phyloP scores from a whole-genome alignment of 2,797 vertebrate genomes.

The Ficedula albicollis region DNA sequence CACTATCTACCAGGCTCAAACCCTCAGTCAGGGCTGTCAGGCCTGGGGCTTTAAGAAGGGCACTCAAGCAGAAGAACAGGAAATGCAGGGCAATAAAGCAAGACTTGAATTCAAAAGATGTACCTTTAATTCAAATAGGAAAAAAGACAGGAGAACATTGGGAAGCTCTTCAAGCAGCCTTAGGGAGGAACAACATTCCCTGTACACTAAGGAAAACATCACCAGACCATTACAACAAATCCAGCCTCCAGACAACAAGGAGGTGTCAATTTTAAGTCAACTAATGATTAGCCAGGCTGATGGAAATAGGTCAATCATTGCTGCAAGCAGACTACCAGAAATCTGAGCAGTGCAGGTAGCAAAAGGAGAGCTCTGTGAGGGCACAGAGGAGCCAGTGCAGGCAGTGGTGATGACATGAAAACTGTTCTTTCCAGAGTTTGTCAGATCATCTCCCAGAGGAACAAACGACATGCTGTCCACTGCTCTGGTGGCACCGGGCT shows the following conservation, averaged over 20 bases:
- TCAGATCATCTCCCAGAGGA: constrained; percentile 59
- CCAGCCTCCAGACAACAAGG: not conserved
- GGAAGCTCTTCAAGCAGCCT: not conserved
- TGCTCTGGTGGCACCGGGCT: constrained; percentile 21
- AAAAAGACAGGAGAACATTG: not conserved
- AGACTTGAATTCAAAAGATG: not conserved
- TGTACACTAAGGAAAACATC: not conserved
- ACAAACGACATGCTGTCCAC: constrained; percentile 61
- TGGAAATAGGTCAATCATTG: constrained; percentile 65
- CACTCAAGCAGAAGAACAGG: not conserved
- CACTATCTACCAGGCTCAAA: not conserved
- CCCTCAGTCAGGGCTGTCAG: not conserved
- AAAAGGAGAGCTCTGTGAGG: not conserved
- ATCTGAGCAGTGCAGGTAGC: constrained; percentile 32
- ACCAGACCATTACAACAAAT: not conserved
- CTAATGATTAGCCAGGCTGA: constrained; percentile 59
- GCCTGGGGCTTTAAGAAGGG: not conserved
- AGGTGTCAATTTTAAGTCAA: constrained; percentile 41
- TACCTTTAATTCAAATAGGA: not conserved
- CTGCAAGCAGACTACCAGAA: constrained; percentile 58
- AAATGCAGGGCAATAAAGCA: not conserved
- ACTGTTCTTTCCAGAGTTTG: constrained; percentile 47
- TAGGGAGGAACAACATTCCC: not conserved
- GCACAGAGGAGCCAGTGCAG: not conserved
- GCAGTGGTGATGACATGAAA: not conserved